A percentile compares a stretch with the other conserved stretches of the same genome.
phyloP scores from a whole-genome alignment of 2,888 invertebrate genomes.

The Nematopogon swammerdamellus region DNA sequence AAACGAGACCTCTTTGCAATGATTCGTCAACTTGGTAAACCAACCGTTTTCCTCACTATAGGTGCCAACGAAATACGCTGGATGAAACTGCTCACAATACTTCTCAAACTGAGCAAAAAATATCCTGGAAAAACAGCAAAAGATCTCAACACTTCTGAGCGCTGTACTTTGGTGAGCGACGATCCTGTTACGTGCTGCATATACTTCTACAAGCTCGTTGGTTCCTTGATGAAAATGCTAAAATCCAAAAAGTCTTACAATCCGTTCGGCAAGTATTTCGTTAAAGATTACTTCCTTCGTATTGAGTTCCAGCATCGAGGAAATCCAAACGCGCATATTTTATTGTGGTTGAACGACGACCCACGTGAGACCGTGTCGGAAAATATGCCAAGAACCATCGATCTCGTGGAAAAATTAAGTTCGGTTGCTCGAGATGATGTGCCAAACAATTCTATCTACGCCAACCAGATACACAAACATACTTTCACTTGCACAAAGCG shows the following conservation, averaged over 20 bases:
- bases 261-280: constrained; percentile 20
- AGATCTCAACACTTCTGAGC: constrained; percentile 15
- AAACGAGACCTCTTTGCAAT: no score
- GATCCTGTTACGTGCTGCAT: constrained; percentile 22
- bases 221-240: constrained; percentile 17
- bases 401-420: constrained; percentile 21
- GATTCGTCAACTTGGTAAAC: no score
- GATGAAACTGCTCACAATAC: constrained; percentile 19
- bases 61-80: constrained; percentile 31
- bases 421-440: constrained; percentile 17
- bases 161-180: constrained; percentile 16
- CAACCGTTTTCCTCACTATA: no score
- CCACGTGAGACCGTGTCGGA: constrained; percentile 20
- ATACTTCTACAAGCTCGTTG: constrained; percentile 20
- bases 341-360: constrained; percentile 26
- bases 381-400: constrained; percentile 20
- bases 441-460: constrained; percentile 16
- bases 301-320: constrained; percentile 29
- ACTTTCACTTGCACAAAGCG: constrained; percentile 20
- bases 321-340: constrained; percentile 27
- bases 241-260: constrained; percentile 16
- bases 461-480: constrained; percentile 21
- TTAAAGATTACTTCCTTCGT: constrained; percentile 21
- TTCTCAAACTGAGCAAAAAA: constrained; percentile 20
- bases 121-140: constrained; percentile 14